Base-by-base conservation (phyloP, 2,888 invertebrate species). In the Aspidapion aeneum region DNA sequence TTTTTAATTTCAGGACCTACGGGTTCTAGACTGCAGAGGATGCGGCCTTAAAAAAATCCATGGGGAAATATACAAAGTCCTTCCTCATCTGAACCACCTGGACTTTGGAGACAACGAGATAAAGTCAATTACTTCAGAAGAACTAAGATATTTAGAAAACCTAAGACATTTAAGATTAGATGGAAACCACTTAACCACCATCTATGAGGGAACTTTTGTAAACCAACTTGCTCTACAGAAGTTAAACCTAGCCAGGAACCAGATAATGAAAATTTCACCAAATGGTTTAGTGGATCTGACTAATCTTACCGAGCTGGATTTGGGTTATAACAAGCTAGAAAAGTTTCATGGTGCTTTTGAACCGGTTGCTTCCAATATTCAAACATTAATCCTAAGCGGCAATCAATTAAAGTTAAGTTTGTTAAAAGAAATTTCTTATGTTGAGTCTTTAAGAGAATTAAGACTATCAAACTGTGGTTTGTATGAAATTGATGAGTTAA, bases 61-160 rank as follows among this genome's bases (percentile, higher is more conserved):
- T 80, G 86, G 88, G n/a, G 87, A 90, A 74, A 84, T 93, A 69
- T 90, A 90, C 79, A 86, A 89, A 74, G 82, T 90, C 67, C 83
- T 90, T 61, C 85, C 89, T 17, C 84, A 86, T 71, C 82, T 93
- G 67, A 85, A 84, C 71, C 86, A 88, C 75, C 79, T 93, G 71
- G 92, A 93, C 80, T 80, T 93, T 70, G 90, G 91, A 48, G 86
- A 90, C 74, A 93, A 93, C 81, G 84, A 85, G 66, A 87, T 92
- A 73, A 87, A 87, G 79, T 86, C 86, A 75, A 79, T 91, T 56
- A 85, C 86, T 65, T 81, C 86, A 17, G 87, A 88, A 70, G 89
- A 90, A 74, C 88, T 89, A 73, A 82, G 83, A 69, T 86, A 87
- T 73, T 82, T 91, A 57, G 85, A 84, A 71, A 85, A 84, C 66